phyloP scores from a whole-genome alignment of 2,113 vertebrate genomes.

The Syngnathus floridae region DNA sequence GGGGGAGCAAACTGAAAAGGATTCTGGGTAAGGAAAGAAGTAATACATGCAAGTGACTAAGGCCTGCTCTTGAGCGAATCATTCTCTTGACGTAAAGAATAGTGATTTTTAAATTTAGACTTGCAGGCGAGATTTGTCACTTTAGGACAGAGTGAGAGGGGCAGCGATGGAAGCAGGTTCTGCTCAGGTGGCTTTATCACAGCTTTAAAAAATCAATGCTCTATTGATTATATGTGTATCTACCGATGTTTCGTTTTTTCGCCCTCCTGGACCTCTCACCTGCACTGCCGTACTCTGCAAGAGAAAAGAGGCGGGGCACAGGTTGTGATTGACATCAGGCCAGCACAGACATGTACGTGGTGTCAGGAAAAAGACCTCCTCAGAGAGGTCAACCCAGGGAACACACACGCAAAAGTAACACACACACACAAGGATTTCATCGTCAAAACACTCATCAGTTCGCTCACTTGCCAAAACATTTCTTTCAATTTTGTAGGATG shows the following conservation, averaged over 20 bases:
- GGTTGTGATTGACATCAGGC: constrained; percentile 72
- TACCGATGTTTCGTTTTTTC: constrained; percentile 80
- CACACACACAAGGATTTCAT: constrained; percentile 45
- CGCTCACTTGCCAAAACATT: constrained; percentile 67
- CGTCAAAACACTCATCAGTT: constrained; percentile 66
- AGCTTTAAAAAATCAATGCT: constrained; percentile 29
- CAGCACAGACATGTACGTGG: constrained; percentile 70
- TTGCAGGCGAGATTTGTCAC: constrained; percentile 56
- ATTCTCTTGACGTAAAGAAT: constrained; percentile 36
- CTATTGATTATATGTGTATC: constrained; percentile 69
- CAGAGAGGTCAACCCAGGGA: constrained; percentile 41
- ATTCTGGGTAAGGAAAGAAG: constrained; percentile 45
- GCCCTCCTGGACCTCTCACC: constrained; percentile 78
- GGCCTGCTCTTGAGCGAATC: constrained; percentile 54
- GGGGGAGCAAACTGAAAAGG: constrained; percentile 58
- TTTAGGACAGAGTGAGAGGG: constrained; percentile 53
- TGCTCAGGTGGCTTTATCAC: constrained; percentile 42
- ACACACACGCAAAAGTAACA: constrained; percentile 19
- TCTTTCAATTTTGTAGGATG: not conserved
- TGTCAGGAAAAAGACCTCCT: constrained; percentile 54
- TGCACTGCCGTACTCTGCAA: constrained; percentile 81
- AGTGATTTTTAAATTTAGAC: constrained; percentile 17
- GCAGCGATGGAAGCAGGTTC: constrained; percentile 66
- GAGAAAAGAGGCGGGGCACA: constrained; percentile 76
- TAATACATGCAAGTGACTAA: constrained; percentile 72